Base-by-base conservation (phyloP, 2,113 vertebrate genomes). In the Sclerurus mexicanus region DNA sequence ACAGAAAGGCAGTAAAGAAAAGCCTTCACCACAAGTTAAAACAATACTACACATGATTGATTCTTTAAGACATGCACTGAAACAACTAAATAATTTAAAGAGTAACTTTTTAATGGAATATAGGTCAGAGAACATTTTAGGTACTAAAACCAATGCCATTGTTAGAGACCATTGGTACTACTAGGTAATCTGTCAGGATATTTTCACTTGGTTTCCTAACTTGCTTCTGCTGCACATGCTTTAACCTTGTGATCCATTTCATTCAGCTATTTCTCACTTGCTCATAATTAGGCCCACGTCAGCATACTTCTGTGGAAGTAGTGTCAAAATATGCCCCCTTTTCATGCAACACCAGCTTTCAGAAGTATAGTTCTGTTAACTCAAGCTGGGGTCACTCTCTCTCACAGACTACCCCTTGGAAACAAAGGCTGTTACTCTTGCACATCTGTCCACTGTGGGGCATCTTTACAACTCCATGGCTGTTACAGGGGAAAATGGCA, bases 1-100 rank as follows among this genome's bases (percentile, higher is more conserved):
- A 78, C 69, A 89, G 83, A 42, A 66, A 28, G 49, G 91, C 59
- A 92, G 46, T 64, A 68, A 88, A 89, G 44, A 50, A 90, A 62
- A 84, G 17, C 17, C 46, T 62, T 92, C 69, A 86, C 62, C 89
- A 91, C 55, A 42, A 89, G n/a, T 31, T 74, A 49, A 35, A 86
- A 69, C 53, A 80, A 76, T 33, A 49, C 14, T 1, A 2, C 50
- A 49, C 37, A 4, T 13, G 7, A 78, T 0, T 58, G 59, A 56
- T 31, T 63, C 31, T 21, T 83, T 46, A 76, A 86, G 49, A 52
- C 15, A 17, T 19, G 25, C 46, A 42, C 9, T 28, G 7, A 31
- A 90, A 37, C 14, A 83, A 58, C 7, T 33, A 6, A 46, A 10
- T 1, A 1, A 31, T 42, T 94, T 87, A 81, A 96, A 89, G 35